Conservation (phyloP, 2,113 vertebrate species). For the Pollimyrus isidori region DNA sequence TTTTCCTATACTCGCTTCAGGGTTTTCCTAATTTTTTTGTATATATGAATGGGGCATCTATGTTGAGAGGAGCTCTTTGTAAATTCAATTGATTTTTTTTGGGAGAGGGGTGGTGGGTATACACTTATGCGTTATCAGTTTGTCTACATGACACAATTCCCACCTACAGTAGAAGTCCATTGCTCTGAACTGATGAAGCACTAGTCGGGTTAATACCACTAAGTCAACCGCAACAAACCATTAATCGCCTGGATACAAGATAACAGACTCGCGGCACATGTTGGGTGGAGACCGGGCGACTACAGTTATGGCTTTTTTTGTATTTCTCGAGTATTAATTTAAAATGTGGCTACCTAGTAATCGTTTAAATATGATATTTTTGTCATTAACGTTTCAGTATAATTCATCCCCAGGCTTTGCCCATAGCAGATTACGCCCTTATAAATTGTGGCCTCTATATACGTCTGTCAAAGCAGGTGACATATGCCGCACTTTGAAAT, state of each 20-base stretch:
- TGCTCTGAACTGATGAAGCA: not conserved
- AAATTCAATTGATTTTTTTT: not conserved
- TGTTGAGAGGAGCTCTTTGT: not conserved
- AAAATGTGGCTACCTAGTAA: not conserved
- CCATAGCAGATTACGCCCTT: not conserved
- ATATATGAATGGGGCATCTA: not conserved
- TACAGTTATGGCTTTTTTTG: not conserved
- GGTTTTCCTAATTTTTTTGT: not conserved
- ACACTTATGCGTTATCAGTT: not conserved
- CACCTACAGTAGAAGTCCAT: not conserved
- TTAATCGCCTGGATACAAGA: not conserved
- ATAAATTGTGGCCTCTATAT: not conserved
- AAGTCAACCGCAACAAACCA: not conserved
- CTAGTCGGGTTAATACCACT: not conserved
- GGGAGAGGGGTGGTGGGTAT: not conserved
- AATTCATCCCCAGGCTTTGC: not conserved
- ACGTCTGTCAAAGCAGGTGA: not conserved
- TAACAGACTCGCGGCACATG: not conserved
- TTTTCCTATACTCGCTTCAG: not conserved
- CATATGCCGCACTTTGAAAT: not conserved
- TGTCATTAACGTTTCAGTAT: not conserved
- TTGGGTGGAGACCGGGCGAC: not conserved
- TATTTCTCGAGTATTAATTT: not conserved
- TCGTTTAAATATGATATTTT: not conserved
- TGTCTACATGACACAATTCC: not conserved